Conservation (phyloP, 2,797 vertebrate genomes). For the Champsocephalus gunnari region DNA sequence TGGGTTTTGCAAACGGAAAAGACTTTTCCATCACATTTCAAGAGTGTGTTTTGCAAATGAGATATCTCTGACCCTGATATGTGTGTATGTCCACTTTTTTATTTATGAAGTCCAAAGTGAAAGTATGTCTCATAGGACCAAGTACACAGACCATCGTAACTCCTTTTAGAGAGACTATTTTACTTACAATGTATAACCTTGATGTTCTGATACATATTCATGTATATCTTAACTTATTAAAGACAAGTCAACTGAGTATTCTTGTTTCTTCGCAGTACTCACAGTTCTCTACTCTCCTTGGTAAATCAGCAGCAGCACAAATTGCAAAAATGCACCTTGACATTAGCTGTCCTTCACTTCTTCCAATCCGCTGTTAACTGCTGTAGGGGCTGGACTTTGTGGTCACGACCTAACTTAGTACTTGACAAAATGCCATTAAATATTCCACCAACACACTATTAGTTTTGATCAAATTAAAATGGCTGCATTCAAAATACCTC, state of each 20-base stretch:
- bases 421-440: conserved; percentile 40
- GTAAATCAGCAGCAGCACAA: conserved; percentile 13
- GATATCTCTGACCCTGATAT: conserved; percentile 1
- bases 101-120: neutral
- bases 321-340: conserved; percentile 25
- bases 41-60: neutral
- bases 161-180: neutral
- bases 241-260: neutral
- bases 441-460: conserved; percentile 37
- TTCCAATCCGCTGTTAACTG: neutral
- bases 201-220: neutral
- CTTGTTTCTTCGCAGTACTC: neutral
- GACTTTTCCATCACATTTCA: conserved; percentile 11
- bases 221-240: neutral
- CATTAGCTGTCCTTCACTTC: conserved; percentile 21
- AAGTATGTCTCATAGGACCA: neutral
- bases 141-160: neutral
- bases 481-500: neutral
- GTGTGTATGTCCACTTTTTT: conserved; percentile 16
- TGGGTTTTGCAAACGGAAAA: conserved; percentile 26
- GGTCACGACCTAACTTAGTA: conserved; percentile 23
- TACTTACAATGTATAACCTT: neutral
- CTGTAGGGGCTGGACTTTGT: conserved; percentile 7
- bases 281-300: conserved; percentile 2
- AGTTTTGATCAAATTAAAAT: conserved; percentile 50